Evolutionary conservation across 2,797 vertebrate genomes (phyloP).

Genomic region (Diplodus sargus): DNA sequence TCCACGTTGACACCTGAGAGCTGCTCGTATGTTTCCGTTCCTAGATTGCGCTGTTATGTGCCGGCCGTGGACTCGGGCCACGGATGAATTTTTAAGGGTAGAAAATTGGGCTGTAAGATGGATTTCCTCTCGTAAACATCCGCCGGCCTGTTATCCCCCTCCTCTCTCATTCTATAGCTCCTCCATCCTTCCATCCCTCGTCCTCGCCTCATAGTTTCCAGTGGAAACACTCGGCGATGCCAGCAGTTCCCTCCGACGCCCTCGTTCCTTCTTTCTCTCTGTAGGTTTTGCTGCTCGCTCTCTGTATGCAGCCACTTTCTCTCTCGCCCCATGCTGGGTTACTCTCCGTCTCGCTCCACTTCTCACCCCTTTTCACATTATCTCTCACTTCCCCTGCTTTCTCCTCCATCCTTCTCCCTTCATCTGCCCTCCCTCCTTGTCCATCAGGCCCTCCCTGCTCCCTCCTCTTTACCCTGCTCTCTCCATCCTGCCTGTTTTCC

Average conservation of each 20-base stretch:
- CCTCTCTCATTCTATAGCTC: slow-evolving; percentile 3
- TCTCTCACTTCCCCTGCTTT: neutral
- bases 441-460: neutral
- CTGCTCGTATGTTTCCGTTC: neutral
- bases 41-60: slow-evolving; percentile 12
- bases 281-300: neutral
- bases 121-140: slow-evolving; percentile 61
- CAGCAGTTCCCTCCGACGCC: slow-evolving; percentile 6
- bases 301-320: neutral
- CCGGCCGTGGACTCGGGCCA: slow-evolving; percentile 23
- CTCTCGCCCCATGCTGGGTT: neutral
- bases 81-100: slow-evolving; percentile 46
- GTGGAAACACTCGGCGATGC: slow-evolving; percentile 46
- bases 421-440: neutral
- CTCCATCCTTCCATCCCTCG: neutral
- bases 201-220: slow-evolving; percentile 56
- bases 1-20: no score
- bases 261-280: neutral
- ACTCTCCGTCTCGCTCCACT: slow-evolving; percentile 24
- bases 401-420: neutral
- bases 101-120: slow-evolving; percentile 48
- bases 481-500: neutral
- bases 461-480: neutral
- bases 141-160: slow-evolving; percentile 20
- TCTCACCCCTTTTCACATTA: slow-evolving; percentile 25